These are phyloP conservation scores for Epizoanthus ramosus DNA, from an alignment of 92 coral and sea anemone genomes.

Conservation along the genomic window DNA sequence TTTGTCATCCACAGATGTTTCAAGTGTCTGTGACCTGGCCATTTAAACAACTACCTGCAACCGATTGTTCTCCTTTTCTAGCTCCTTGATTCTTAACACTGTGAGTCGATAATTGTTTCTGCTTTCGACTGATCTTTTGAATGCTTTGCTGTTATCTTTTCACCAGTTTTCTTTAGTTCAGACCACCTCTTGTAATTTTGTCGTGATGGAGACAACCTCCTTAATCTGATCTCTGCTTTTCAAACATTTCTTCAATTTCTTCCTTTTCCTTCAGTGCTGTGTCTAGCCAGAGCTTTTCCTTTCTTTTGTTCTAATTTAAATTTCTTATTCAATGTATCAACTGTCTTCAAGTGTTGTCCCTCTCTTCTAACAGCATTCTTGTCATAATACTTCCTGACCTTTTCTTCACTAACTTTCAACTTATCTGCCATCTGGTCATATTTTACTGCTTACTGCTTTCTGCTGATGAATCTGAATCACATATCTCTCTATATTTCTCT, in stretches of 20 bases:
- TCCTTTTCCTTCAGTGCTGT: slow-evolving; percentile 1
- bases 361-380: too few relatives aligned
- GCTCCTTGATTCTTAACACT: too few relatives aligned
- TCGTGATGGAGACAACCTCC: background rate
- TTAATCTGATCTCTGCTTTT: background rate
- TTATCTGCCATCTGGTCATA: background rate
- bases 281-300: background rate
- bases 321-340: too few relatives aligned
- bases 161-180: background rate
- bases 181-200: background rate
- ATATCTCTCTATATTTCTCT: background rate
- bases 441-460: background rate
- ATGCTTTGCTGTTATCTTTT: background rate
- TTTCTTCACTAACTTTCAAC: background rate
- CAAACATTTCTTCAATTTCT: background rate
- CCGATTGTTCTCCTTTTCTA: too few relatives aligned
- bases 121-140: too few relatives aligned
- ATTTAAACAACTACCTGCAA: too few relatives aligned
- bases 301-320: too few relatives aligned
- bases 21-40: too few relatives aligned
- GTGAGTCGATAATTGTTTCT: too few relatives aligned
- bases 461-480: background rate
- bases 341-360: too few relatives aligned
- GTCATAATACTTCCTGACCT: slow-evolving; percentile 2
- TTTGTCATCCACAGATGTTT: too few relatives aligned